These are phyloP conservation scores for Sabellastarte sp. DNA, from an alignment of 2,888 invertebrate genomes.

Conservation along the genomic window DNA sequence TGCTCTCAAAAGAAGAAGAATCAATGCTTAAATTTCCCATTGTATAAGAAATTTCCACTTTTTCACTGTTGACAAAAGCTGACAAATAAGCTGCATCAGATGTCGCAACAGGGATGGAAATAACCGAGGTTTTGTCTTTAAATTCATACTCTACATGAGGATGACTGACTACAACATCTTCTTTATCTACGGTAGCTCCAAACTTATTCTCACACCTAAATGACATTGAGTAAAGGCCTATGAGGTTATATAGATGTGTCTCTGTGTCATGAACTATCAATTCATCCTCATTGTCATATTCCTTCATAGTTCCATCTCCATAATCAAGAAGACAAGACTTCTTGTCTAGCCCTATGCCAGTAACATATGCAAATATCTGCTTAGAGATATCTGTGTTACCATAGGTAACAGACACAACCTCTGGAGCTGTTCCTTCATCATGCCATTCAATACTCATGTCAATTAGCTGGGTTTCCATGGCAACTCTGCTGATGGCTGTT, in stretches of 20 bases:
- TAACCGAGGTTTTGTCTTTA: not conserved
- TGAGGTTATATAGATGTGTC: conserved; percentile 26
- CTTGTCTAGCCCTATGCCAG: not conserved
- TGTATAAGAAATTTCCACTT: not conserved
- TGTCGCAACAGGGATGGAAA: not conserved
- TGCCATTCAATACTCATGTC: not conserved
- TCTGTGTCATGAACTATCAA: not conserved
- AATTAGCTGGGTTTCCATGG: conserved; percentile 1
- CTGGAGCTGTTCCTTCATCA: not conserved
- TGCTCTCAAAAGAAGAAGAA: conserved; percentile 4
- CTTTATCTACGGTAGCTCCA: conserved; percentile 21
- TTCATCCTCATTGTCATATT: not conserved
- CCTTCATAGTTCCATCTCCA: not conserved
- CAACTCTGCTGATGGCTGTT: conserved; percentile 23
- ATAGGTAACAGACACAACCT: not conserved
- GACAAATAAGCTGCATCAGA: not conserved
- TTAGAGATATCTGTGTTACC: not conserved
- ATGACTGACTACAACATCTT: not conserved
- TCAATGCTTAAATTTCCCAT: conserved; percentile 6
- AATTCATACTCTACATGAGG: not conserved
- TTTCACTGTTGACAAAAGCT: not conserved
- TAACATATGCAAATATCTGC: not conserved
- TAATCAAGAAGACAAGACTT: not conserved
- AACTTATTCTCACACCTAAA: conserved; percentile 38
- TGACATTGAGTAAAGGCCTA: conserved; percentile 34